Conservation (phyloP, 2,888 invertebrate species). For the Nasonovia ribisnigri region DNA sequence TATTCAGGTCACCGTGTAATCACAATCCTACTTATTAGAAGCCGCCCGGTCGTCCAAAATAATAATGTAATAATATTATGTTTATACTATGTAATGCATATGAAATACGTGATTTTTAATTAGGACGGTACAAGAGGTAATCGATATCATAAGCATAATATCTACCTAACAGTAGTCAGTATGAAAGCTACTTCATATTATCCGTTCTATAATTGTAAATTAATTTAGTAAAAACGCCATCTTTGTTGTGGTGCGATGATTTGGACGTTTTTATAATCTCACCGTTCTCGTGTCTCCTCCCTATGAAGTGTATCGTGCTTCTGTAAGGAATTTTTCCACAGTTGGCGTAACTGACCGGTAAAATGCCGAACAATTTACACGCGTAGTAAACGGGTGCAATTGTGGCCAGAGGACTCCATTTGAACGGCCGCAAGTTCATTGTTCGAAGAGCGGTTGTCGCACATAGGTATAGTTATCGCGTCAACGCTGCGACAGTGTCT, state of each 20-base stretch:
- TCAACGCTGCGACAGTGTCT: neutral
- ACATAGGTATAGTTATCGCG: neutral
- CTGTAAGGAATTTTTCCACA: neutral
- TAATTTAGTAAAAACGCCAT: neutral
- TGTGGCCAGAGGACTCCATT: conserved; percentile 50
- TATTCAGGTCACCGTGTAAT: neutral
- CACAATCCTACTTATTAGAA: neutral
- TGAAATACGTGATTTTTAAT: neutral
- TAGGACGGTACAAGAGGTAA: neutral
- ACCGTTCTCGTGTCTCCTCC: conserved; percentile 43
- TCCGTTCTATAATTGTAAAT: neutral
- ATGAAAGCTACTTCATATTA: neutral
- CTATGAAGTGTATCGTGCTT: conserved; percentile 33
- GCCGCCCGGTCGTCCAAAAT: neutral
- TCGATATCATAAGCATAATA: too few relatives aligned
- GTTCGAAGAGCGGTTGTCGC: neutral
- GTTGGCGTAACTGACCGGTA: conserved; percentile 52
- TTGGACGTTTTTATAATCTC: neutral
- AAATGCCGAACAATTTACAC: conserved; percentile 63
- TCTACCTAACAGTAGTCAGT: neutral
- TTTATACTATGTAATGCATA: neutral
- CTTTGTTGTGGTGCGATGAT: neutral
- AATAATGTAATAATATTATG: neutral
- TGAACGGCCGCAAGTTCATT: neutral
- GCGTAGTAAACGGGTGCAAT: conserved; percentile 62